Evolutionary conservation across 2,888 invertebrate species (phyloP).

Genomic region (Drosophila prolongata): DNA sequence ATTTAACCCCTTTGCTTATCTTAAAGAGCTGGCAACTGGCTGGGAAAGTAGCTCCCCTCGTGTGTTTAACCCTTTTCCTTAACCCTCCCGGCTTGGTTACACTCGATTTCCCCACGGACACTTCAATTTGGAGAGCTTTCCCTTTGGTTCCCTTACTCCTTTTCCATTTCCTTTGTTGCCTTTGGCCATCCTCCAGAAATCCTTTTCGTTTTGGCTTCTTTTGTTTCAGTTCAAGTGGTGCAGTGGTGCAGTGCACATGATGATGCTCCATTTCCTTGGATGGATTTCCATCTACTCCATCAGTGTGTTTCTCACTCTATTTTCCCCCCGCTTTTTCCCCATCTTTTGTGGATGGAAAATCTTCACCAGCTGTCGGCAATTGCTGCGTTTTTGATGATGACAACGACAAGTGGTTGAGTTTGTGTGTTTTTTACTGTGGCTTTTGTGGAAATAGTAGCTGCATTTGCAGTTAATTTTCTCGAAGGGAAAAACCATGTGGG

Average conservation of each 20-base stretch:
- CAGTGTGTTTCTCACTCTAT: constrained; percentile 10
- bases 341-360: constrained; percentile 12
- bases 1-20: constrained; percentile 17
- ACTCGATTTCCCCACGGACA: constrained; percentile 49
- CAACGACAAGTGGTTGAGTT: constrained; percentile 62
- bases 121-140: constrained; percentile 32
- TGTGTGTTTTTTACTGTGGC: constrained; percentile 45
- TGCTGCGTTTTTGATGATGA: constrained; percentile 53
- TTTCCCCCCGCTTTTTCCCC: not conserved
- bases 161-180: constrained; percentile 43
- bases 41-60: constrained; percentile 2
- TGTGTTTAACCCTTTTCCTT: constrained; percentile 10
- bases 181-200: constrained; percentile 36
- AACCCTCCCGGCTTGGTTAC: constrained; percentile 32
- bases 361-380: constrained; percentile 40
- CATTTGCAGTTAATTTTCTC: constrained; percentile 71
- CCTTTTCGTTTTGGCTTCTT: constrained; percentile 35
- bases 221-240: constrained; percentile 47
- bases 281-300: constrained; percentile 44
- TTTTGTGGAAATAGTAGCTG: constrained; percentile 24
- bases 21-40: constrained; percentile 19
- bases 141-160: constrained; percentile 5
- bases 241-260: constrained; percentile 43
- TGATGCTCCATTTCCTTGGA: constrained; percentile 53
- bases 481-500: constrained; percentile 75